Evolutionary conservation across 2,113 vertebrate genomes (phyloP).

Genomic region (Nothocercus nigrocapillus): DNA sequence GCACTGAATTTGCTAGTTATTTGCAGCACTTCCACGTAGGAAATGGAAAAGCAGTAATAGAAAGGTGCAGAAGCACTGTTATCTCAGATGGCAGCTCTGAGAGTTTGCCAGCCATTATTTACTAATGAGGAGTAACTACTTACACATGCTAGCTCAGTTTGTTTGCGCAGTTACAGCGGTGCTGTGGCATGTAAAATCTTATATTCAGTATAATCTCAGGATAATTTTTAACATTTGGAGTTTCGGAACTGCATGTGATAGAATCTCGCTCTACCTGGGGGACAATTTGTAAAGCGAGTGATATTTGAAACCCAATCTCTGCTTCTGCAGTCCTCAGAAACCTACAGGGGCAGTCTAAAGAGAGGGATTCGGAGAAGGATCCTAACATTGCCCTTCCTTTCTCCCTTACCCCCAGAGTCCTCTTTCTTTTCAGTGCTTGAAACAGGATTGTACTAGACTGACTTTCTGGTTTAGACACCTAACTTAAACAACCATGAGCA

Average conservation of each 20-base stretch:
- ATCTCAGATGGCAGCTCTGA: not conserved
- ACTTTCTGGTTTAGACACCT: not conserved
- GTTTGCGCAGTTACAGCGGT: not conserved
- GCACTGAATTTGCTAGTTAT: not conserved
- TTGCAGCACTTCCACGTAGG: not conserved
- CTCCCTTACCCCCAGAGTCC: not conserved
- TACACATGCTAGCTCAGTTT: not conserved
- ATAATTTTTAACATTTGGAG: not conserved
- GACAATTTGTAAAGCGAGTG: not conserved
- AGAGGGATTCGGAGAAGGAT: not conserved
- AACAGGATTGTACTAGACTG: not conserved
- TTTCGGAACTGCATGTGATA: fast-evolving
- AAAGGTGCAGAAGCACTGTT: not conserved
- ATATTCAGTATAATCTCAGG: not conserved
- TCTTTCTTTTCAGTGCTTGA: not conserved
- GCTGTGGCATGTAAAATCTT: not conserved
- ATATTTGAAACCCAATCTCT: fast-evolving
- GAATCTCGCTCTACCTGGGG: not conserved
- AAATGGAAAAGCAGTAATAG: not conserved
- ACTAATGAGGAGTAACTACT: not conserved
- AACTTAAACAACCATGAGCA: not conserved
- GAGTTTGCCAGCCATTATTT: not conserved
- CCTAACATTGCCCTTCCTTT: not conserved
- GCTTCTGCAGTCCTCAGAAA: not conserved
- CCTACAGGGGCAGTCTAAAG: fast-evolving